A percentile compares a stretch with the other conserved stretches of the same genome.
Conservation (phyloP, 2,888 invertebrate species). For the Nowickia ferox region DNA sequence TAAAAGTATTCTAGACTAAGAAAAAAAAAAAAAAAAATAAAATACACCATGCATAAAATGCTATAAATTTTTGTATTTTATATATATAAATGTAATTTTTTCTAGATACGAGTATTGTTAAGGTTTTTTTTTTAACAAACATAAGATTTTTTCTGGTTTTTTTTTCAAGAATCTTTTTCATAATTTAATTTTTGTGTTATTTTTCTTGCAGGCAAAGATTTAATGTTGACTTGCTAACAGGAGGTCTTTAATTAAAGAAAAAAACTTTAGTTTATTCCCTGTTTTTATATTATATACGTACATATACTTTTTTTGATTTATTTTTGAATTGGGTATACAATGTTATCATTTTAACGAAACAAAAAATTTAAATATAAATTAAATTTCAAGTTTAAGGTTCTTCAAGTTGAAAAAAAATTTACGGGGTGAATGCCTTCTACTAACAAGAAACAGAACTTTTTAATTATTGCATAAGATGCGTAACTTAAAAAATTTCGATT, state of each 20-base stretch:
- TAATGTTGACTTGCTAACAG: conserved; percentile 38
- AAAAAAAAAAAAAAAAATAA: conserved; percentile 2
- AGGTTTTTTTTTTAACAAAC: conserved; percentile 12
- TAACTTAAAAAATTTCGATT: not conserved
- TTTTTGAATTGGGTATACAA: not conserved
- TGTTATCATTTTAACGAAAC: not conserved
- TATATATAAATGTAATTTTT: conserved; percentile 40
- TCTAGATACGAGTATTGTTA: conserved; percentile 26
- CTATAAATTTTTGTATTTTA: conserved; percentile 45
- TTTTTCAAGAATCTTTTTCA: not conserved
- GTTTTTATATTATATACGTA: not conserved
- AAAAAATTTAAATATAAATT: not conserved
- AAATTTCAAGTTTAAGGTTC: not conserved
- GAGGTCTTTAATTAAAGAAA: conserved; percentile 53
- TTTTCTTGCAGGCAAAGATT: conserved; percentile 8
- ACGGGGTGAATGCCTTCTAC: not conserved
- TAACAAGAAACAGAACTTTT: not conserved
- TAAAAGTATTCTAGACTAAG: conserved; percentile 35
- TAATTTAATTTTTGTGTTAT: conserved; percentile 31
- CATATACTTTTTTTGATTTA: not conserved
- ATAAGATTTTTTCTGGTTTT: not conserved
- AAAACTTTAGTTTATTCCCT: not conserved
- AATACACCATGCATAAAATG: conserved; percentile 31
- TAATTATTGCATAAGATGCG: not conserved
- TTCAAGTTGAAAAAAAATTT: not conserved